Conservation (phyloP, 2,888 invertebrate species). For the Parnassius glacialis region DNA sequence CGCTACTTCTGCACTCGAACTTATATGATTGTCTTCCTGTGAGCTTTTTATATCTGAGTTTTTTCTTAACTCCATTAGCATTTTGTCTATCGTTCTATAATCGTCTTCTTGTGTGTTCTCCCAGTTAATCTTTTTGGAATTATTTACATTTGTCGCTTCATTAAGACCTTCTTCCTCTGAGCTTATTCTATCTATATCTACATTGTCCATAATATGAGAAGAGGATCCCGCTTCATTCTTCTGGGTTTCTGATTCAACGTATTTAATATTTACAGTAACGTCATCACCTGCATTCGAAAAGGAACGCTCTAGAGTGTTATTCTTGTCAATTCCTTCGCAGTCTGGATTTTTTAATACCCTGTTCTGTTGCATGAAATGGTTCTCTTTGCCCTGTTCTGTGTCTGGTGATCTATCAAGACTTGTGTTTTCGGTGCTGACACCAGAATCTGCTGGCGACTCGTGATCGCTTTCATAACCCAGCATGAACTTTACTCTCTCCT, state of each 20-base stretch:
- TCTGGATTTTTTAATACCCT: constrained; percentile 64
- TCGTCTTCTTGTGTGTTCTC: constrained; percentile 40
- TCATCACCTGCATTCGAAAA: constrained; percentile 49
- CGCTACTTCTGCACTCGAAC: constrained; percentile 38
- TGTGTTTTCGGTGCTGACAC: constrained; percentile 87
- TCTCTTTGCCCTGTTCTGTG: constrained; percentile 70
- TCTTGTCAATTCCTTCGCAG: constrained; percentile 40
- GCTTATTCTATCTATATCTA: constrained; percentile 52
- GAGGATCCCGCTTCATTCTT: constrained; percentile 69
- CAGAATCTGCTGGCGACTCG: constrained; percentile 81
- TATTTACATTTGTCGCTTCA: constrained; percentile 41
- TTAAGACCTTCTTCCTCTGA: constrained; percentile 48
- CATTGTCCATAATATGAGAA: constrained; percentile 29
- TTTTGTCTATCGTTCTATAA: constrained; percentile 62
- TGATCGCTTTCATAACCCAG: constrained; percentile 75
- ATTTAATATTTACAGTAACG: constrained; percentile 55
- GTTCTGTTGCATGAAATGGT: constrained; percentile 68
- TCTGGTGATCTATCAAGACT: constrained; percentile 84
- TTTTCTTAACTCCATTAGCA: constrained; percentile 58
- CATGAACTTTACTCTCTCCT: constrained; percentile 70
- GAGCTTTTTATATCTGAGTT: constrained; percentile 52
- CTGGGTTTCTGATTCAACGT: constrained; percentile 53
- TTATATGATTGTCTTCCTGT: constrained; percentile 44
- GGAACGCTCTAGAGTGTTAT: constrained; percentile 58
- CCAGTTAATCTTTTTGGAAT: constrained; percentile 48